phyloP scores from a whole-genome alignment of 2,888 invertebrate genomes.

The Drosophila mercatorum region DNA sequence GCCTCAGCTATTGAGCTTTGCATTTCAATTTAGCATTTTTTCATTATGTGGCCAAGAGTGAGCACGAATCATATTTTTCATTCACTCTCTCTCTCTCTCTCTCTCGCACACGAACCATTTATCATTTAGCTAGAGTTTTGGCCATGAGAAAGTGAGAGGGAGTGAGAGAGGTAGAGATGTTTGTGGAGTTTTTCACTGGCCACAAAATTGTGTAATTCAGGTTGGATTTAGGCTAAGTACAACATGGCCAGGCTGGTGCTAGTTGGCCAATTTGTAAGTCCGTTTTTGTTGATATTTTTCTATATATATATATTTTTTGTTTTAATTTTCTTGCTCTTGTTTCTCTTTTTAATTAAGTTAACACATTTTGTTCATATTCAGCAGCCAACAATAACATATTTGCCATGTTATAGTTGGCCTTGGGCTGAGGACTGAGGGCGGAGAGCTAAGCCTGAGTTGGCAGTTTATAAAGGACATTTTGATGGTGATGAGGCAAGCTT shows the following conservation, averaged over 20 bases:
- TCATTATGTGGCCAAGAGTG: slow-evolving; percentile 6
- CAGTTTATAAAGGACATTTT: not conserved
- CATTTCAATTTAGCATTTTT: slow-evolving; percentile 5
- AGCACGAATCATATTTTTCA: slow-evolving; percentile 39
- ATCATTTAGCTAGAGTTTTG: slow-evolving; percentile 35
- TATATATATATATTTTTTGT: not conserved
- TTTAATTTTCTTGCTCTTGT: not conserved
- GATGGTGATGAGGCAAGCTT: not conserved
- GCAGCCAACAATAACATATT: slow-evolving; percentile 1
- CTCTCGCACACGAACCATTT: slow-evolving; percentile 17
- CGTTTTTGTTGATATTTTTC: no score
- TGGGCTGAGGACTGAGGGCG: not conserved
- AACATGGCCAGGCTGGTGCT: slow-evolving; percentile 4
- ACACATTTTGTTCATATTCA: slow-evolving; percentile 37
- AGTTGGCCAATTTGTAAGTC: slow-evolving; percentile 22
- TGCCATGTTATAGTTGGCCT: not conserved
- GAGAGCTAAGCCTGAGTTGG: not conserved
- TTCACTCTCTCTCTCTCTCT: slow-evolving; percentile 16
- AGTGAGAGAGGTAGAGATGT: not conserved
- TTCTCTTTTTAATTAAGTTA: slow-evolving; percentile 52
- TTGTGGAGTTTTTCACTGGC: slow-evolving; percentile 12
- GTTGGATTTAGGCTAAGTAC: slow-evolving; percentile 40
- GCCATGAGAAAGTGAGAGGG: not conserved
- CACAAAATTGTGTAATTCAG: slow-evolving; percentile 55
- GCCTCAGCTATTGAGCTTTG: slow-evolving; percentile 7